Evolutionary conservation across 1,140 invertebrate genomes (phyloP).

Genomic region (Brachionus rubens): DNA sequence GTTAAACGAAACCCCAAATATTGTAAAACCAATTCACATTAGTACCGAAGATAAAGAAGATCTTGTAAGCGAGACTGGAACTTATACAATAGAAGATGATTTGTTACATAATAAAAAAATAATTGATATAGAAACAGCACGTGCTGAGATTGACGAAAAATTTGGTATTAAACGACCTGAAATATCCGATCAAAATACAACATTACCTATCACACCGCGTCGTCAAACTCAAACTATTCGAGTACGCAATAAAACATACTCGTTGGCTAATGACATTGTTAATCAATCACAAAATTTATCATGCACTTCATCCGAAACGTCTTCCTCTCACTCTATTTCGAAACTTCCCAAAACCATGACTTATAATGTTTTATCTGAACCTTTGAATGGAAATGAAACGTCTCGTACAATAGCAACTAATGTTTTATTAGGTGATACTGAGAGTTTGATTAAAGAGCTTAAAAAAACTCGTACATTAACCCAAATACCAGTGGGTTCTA

Average conservation of each 20-base stretch:
- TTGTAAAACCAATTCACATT: background rate
- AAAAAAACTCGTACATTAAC: background rate
- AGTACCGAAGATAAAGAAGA: background rate
- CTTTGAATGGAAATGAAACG: background rate
- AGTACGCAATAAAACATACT: conserved; percentile 8
- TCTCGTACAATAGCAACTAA: conserved; percentile 1
- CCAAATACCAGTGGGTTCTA: background rate
- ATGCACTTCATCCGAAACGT: background rate
- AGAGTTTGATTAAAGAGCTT: conserved; percentile 14
- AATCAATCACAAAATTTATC: background rate
- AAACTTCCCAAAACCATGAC: conserved; percentile 8
- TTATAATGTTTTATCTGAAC: background rate
- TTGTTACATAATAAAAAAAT: background rate
- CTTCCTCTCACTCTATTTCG: conserved; percentile 24
- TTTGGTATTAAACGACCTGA: background rate
- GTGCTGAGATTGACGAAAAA: conserved; percentile 6
- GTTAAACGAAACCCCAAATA: background rate
- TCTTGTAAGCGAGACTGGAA: conserved; percentile 4
- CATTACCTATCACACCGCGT: background rate
- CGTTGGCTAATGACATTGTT: background rate
- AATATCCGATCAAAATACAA: background rate
- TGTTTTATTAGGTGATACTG: conserved; percentile 1
- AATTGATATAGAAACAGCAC: background rate
- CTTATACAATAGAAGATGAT: conserved; percentile 33
- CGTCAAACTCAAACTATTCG: background rate